phyloP scores from a whole-genome alignment of 23 tunicate species.

The Trididemnum nubilum region DNA sequence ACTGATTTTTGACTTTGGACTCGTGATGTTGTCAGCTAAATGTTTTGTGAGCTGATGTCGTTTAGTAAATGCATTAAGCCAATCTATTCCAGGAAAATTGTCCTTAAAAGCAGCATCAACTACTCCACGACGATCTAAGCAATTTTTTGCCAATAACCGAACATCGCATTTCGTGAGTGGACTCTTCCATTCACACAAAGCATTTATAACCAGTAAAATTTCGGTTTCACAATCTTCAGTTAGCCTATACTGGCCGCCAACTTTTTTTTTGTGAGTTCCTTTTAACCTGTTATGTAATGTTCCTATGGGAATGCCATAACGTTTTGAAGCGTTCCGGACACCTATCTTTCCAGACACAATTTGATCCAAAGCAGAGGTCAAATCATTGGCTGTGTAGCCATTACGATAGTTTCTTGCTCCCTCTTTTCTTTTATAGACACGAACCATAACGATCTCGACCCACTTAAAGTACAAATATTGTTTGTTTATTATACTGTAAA shows the following conservation, averaged over 20 bases:
- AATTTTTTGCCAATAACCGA: neutral
- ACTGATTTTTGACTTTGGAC: neutral
- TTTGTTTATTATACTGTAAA: too few relatives aligned
- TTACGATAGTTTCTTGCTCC: neutral
- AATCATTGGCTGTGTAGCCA: neutral
- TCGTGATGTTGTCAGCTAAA: neutral
- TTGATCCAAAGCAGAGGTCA: neutral
- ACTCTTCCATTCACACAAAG: neutral
- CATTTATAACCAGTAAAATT: neutral
- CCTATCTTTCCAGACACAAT: neutral
- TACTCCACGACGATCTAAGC: neutral
- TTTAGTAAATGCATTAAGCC: neutral
- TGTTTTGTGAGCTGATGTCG: neutral
- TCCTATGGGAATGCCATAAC: neutral
- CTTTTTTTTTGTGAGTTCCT: neutral
- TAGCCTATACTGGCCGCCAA: neutral
- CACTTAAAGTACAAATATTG: too few relatives aligned
- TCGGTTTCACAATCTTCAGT: neutral
- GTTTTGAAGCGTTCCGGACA: neutral
- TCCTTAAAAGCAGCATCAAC: neutral
- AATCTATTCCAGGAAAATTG: conserved; percentile 1
- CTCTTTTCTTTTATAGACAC: neutral
- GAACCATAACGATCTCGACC: neutral
- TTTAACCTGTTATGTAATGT: neutral
- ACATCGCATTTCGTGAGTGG: neutral